Evolutionary conservation across 2,888 invertebrate genomes (phyloP).

Genomic region (Volucella inanis): DNA sequence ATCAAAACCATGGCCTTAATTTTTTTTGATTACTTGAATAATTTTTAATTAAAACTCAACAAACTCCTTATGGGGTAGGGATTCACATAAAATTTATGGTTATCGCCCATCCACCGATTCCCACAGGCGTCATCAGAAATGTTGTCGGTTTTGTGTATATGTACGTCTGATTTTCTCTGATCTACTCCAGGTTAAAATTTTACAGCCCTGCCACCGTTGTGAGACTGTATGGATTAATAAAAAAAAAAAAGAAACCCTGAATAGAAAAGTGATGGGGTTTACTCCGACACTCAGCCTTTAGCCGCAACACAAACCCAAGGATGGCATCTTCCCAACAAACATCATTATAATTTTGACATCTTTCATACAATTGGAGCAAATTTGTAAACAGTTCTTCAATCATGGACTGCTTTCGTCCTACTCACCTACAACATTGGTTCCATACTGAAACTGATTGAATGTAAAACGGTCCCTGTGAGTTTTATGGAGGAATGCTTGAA

Average conservation of each 20-base stretch:
- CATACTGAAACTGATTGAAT: slow-evolving; percentile 42
- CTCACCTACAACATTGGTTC: slow-evolving; percentile 1
- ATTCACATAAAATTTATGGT: slow-evolving; percentile 6
- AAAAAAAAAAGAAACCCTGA: neutral
- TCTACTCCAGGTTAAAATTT: neutral
- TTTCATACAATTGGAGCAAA: slow-evolving; percentile 63
- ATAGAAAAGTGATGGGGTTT: slow-evolving; percentile 24
- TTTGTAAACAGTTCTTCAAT: slow-evolving; percentile 59
- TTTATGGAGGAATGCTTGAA: no score
- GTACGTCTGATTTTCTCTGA: neutral
- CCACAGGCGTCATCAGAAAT: slow-evolving; percentile 6
- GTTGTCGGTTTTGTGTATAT: no score
- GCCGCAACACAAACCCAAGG: slow-evolving; percentile 16
- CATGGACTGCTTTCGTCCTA: slow-evolving; percentile 30
- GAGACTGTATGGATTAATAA: slow-evolving; percentile 12
- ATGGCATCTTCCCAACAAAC: slow-evolving; percentile 19
- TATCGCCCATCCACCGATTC: slow-evolving; percentile 4
- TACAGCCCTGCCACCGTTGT: neutral
- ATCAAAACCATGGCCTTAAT: neutral
- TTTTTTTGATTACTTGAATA: slow-evolving; percentile 47
- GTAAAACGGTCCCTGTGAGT: neutral
- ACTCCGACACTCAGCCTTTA: neutral
- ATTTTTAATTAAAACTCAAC: slow-evolving; percentile 49
- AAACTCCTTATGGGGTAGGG: slow-evolving; percentile 3
- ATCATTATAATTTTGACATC: slow-evolving; percentile 36